Evolutionary conservation across 2,113 vertebrate species (phyloP), one percentile per base, ranked within the genome.

Genomic region (Diadophis punctatus): DNA sequence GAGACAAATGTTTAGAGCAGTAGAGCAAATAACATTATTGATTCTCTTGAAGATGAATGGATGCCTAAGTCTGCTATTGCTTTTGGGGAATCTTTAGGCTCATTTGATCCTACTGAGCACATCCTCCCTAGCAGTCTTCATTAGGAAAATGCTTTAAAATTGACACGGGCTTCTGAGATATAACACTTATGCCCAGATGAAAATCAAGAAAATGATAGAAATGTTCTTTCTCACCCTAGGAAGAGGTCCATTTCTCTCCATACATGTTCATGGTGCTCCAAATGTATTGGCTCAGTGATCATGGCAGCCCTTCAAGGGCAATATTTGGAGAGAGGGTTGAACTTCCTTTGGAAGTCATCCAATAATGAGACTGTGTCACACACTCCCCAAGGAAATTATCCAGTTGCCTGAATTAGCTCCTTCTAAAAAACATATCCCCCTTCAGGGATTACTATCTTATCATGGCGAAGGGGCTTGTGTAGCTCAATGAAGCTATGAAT

Each of bases 301-400:
- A 8, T 68, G 48, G 84, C 68, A 84, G 46, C 89, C 39, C 58
- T 90, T 14, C 39, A 90, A 91, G 87, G 25, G 23, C 48, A 90
- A 88, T 90, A 90, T 92, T 91, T 91, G 92, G 86, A 88, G 90
- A 89, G 86, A 7, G 30, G 0, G 9, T 91, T 23, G 94, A 85
- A 84, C 80, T 93, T 93, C 58, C 14, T 68, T 51, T 52, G 89
- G 86, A 56, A 89, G 68, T 22, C 3, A 34, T 55, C 92, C 84
- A 27, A 88, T 88, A 34, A 55, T 86, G 58, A 18, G 86, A 10
- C 30, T 52, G 0, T 0, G 60, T 63, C 43, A 27, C 58, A 4
- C 34, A 87, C 91, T 90, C n/a, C 91, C 48, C 0, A 0, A 88
- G 89, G 91, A 55, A 89, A 94, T 91, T 52, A 63, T 89, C 94